phyloP scores from a whole-genome alignment of 2,113 vertebrate species.

The Pomatorhinus ruficollis region DNA sequence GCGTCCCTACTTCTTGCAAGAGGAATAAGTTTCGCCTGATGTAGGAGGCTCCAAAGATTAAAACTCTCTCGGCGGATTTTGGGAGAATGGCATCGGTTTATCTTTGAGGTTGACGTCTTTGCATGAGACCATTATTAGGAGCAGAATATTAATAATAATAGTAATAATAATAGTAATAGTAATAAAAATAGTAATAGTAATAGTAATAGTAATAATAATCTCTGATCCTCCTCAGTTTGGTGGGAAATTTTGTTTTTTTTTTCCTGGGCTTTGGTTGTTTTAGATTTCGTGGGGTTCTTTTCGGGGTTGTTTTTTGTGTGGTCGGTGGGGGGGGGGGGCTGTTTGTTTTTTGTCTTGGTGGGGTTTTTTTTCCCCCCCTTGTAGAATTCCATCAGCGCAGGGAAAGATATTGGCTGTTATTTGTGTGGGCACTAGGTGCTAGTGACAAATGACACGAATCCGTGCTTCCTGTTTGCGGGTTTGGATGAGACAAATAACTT shows the following conservation, averaged over 20 bases:
- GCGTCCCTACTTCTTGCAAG: neutral
- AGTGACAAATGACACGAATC: constrained; percentile 50
- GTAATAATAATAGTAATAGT: neutral
- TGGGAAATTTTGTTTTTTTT: fast-evolving
- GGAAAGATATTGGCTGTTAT: neutral
- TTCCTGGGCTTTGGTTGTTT: neutral
- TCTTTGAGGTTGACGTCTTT: neutral
- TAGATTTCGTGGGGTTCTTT: neutral
- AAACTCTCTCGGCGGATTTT: neutral
- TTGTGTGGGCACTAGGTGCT: constrained; percentile 26
- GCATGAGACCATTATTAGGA: neutral
- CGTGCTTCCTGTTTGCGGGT: constrained; percentile 33
- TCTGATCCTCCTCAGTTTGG: neutral
- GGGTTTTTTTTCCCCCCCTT: too few species aligned
- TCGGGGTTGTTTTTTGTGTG: neutral
- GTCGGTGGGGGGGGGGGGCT: neutral
- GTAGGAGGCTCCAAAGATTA: neutral
- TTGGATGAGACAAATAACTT: constrained; percentile 43
- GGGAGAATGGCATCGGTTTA: neutral
- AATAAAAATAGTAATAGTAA: neutral
- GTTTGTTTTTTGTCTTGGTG: too few species aligned
- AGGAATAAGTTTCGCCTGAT: neutral
- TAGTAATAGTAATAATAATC: neutral
- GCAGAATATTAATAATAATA: neutral
- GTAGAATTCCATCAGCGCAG: neutral